Evolutionary conservation across 2,113 vertebrate species (phyloP), one percentile per base, ranked within the genome.

Genomic region (Ictalurus furcatus): DNA sequence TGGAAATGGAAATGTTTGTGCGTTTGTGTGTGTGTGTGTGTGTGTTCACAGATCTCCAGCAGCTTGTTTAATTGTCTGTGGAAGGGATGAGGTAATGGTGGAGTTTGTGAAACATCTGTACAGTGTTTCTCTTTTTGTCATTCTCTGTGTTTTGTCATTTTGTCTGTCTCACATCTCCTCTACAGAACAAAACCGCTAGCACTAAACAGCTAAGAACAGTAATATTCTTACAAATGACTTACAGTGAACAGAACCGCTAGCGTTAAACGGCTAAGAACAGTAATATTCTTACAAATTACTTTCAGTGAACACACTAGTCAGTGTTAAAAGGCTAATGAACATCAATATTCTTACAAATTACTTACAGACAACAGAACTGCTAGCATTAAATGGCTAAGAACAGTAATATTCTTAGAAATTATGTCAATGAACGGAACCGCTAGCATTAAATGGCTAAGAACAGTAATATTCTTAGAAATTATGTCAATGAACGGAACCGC

Each of bases 21-120:
- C 11, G 48, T 48, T 6, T 6, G 40, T 40, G 58, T 44, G 85
- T 78, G 23, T n/a, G 73, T 79, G 54, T 61, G 56, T 44, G 40
- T 19, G 23, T 2, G 21, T 25, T 48, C 28, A 30, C 28, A 59
- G 80, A 17, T 63, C 81, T 80, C 74, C 73, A 30, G 28, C 59
- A 25, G 86, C n/a, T 63, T 81, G 78, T 81, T 54, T 67, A 40
- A 56, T 69, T 88, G 87, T 48, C n/a, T 88, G 48, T 88, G 63
- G 63, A 88, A 67, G 7, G 21, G 21, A 40, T 81, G 21, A 88
- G 78, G 78, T 88, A 88, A 88, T 82, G 61, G 63, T 40, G 63
- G 63, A 71, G 48, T 56, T 37, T 58, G 79, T 69, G 61, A 40
- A 83, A 83, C 11, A 4, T 83, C 80, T 83, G 65, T 44, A 21